Base-by-base conservation (phyloP, 2,797 vertebrate species). In the Platalea minor region DNA sequence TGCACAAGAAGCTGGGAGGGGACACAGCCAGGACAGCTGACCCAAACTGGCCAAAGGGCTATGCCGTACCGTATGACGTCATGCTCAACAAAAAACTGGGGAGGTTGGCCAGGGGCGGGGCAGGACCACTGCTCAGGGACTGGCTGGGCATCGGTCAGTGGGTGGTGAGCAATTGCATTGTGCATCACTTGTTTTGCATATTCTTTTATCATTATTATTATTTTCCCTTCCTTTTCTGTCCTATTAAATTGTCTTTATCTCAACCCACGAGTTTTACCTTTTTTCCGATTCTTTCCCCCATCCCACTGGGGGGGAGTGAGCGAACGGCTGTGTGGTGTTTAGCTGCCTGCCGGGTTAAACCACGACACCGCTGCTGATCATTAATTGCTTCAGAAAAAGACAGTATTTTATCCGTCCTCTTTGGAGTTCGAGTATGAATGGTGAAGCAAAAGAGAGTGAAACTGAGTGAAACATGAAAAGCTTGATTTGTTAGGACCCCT, bases 401-500 rank as follows among this genome's bases (percentile, higher is more conserved):
- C 98, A 98, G 98, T 98, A 98, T 98, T 98, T 98, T 97, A 96
- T 96, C 97, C 72, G 2, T 98, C 98, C 98, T 98, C 98, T 96
- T 98, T 98, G 98, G 98, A 98, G 97, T 96, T 97, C 29, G 54
- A 97, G 97, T 97, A 97, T 96, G 97, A 98, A 98, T 97, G 97
- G 98, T 81, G 95, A 95, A 97, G 98, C 97, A 91, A 98, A 98
- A 98, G 97, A 98, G 97, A 98, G 98, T 95, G 97, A 98, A 98
- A 98, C 97, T 98, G 98, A 98, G 98, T 96, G 98, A 98, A 98
- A 98, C 98, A 99, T 99, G 98, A 99, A 99, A 98, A 99, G 98
- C 98, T 99, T 98, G 98, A 98, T 99, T 98, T 98, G 98, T 98
- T 97, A 98, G 98, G 98, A 99, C 99, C 98, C 99, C 99, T 98